phyloP scores from a whole-genome alignment of 1,140 invertebrate species.

The Zaprionus lachaisei region DNA sequence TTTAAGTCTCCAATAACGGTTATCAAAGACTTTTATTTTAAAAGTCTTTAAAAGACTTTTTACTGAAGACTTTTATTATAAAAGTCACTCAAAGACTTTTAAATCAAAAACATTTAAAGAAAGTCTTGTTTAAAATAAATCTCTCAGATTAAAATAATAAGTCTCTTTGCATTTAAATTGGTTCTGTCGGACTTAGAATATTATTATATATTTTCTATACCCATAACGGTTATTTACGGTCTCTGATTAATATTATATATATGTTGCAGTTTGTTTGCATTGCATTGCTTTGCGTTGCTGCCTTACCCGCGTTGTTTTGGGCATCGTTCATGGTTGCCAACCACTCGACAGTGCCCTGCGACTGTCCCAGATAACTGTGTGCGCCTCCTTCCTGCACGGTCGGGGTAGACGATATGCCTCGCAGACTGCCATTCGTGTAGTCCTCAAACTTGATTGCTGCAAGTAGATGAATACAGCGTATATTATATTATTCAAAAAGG shows the following conservation, averaged over 20 bases:
- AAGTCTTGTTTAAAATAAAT: too few relatives aligned
- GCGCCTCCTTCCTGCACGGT: constrained; percentile 30
- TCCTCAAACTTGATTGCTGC: constrained; percentile 67
- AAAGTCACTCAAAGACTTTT: too few relatives aligned
- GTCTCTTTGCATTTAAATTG: too few relatives aligned
- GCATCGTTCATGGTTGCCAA: constrained; percentile 66
- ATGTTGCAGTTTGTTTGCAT: not conserved
- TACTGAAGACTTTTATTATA: too few relatives aligned
- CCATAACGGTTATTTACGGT: too few relatives aligned
- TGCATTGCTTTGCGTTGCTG: not conserved
- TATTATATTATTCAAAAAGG: not conserved
- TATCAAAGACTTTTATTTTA: too few relatives aligned
- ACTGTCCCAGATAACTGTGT: constrained; percentile 60
- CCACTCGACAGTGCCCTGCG: constrained; percentile 69
- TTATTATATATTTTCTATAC: too few relatives aligned
- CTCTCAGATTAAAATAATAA: too few relatives aligned
- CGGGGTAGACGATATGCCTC: constrained; percentile 27
- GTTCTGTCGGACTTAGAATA: too few relatives aligned
- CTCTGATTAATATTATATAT: not conserved
- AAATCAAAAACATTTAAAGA: too few relatives aligned
- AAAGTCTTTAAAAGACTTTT: too few relatives aligned
- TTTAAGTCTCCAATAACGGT: too few relatives aligned
- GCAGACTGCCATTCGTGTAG: constrained; percentile 52
- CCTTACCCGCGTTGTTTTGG: constrained; percentile 64
- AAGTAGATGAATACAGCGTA: not conserved